Conservation (phyloP, 2,888 invertebrate species). For the Holacanthella duospinosa region DNA sequence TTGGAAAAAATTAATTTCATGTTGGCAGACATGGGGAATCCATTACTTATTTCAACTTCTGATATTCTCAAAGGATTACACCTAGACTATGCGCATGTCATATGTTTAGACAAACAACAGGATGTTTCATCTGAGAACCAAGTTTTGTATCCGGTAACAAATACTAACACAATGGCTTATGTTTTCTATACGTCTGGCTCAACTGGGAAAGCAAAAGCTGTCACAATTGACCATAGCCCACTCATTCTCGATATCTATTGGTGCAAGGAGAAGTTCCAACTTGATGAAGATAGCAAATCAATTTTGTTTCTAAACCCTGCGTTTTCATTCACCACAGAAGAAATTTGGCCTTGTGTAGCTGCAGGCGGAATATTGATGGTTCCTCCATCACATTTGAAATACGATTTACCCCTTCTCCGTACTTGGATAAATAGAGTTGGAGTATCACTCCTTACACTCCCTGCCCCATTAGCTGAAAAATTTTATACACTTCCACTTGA, state of each 20-base stretch:
- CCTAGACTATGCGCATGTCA: neutral
- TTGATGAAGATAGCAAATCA: neutral
- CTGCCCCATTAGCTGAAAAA: neutral
- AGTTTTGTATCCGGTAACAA: no score
- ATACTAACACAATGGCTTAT: neutral
- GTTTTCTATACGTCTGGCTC: neutral
- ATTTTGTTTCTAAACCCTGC: neutral
- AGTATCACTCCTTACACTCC: neutral
- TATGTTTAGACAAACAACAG: neutral
- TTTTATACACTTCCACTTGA: neutral
- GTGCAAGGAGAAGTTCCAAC: neutral
- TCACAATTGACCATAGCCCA: neutral
- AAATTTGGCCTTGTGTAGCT: neutral
- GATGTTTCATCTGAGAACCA: neutral
- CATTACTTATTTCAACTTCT: neutral
- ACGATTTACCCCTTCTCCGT: neutral
- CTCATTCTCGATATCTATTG: neutral
- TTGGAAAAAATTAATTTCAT: neutral
- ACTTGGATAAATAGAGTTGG: neutral
- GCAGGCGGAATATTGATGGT: neutral
- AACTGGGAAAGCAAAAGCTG: neutral
- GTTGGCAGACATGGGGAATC: neutral
- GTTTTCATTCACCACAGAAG: neutral
- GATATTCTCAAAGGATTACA: neutral
- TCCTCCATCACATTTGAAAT: neutral